Evolutionary conservation across 2,797 vertebrate species (phyloP).

Genomic region (Thalassophryne amazonica): DNA sequence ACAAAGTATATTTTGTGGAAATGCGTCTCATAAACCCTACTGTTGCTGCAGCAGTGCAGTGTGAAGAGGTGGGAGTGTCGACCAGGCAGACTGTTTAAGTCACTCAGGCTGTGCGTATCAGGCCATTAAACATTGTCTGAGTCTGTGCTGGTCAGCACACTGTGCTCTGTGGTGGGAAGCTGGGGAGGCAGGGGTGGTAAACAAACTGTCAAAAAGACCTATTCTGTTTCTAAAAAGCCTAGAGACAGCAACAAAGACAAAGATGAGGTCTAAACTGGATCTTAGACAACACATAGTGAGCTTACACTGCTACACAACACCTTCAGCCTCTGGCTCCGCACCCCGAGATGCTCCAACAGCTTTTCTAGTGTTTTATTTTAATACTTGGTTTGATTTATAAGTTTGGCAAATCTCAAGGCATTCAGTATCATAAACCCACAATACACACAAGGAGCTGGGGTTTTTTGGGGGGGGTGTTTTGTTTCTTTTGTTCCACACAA

Average conservation of each 20-base stretch:
- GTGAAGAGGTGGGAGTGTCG: no score
- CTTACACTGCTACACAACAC: conserved; percentile 17
- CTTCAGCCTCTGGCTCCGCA: conserved; percentile 22
- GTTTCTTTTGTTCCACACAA: conserved; percentile 40
- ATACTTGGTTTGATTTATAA: conserved; percentile 11
- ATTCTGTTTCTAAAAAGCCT: conserved; percentile 28
- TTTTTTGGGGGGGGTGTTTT: conserved; percentile 44
- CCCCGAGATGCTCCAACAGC: background rate
- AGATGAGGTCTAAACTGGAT: conserved; percentile 36
- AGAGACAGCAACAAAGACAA: conserved; percentile 33
- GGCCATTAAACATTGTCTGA: conserved; percentile 30
- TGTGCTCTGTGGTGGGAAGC: conserved; percentile 19
- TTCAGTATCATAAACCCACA: conserved; percentile 40
- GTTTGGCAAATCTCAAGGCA: conserved; percentile 40
- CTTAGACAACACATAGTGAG: conserved; percentile 45
- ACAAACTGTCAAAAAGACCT: conserved; percentile 34
- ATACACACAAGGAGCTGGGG: conserved; percentile 31
- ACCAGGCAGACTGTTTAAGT: conserved; percentile 7
- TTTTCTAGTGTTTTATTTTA: conserved; percentile 16
- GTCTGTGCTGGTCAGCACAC: conserved; percentile 29
- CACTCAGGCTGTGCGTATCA: conserved; percentile 16
- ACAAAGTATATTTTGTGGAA: no score
- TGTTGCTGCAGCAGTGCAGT: no score
- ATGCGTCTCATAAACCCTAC: no score
- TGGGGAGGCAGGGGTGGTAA: conserved; percentile 39